Evolutionary conservation across 2,113 vertebrate genomes (phyloP).

Genomic region (Cervus canadensis): DNA sequence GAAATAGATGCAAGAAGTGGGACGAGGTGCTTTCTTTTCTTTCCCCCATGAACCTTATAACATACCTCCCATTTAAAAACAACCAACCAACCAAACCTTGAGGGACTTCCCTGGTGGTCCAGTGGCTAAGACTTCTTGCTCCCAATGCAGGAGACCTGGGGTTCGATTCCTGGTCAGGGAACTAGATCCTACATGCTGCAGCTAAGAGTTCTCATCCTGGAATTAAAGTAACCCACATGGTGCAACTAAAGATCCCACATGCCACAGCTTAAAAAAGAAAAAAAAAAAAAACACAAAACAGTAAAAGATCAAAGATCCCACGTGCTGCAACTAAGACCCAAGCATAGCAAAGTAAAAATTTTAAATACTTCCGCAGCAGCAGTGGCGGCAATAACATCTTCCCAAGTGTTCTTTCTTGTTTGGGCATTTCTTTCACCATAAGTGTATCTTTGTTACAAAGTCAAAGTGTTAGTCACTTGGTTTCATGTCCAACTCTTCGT

Average conservation of each 20-base stretch:
- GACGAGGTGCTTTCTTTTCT: background rate
- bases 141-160: background rate
- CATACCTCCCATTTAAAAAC: background rate
- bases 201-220: background rate
- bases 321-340: accelerated
- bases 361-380: background rate
- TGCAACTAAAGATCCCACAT: background rate
- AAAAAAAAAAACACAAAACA: background rate
- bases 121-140: background rate
- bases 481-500: background rate
- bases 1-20: background rate
- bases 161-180: background rate
- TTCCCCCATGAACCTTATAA: background rate
- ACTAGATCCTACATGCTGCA: background rate
- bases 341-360: background rate
- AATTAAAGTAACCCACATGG: background rate
- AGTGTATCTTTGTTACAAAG: background rate
- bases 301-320: background rate
- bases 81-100: background rate
- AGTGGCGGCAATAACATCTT: too few species aligned
- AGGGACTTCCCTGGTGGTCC: background rate
- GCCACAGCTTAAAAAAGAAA: background rate
- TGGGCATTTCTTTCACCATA: background rate
- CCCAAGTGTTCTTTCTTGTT: background rate
- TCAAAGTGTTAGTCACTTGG: accelerated